phyloP scores from a whole-genome alignment of 2,797 vertebrate species.

The Tenualosa ilisha region DNA sequence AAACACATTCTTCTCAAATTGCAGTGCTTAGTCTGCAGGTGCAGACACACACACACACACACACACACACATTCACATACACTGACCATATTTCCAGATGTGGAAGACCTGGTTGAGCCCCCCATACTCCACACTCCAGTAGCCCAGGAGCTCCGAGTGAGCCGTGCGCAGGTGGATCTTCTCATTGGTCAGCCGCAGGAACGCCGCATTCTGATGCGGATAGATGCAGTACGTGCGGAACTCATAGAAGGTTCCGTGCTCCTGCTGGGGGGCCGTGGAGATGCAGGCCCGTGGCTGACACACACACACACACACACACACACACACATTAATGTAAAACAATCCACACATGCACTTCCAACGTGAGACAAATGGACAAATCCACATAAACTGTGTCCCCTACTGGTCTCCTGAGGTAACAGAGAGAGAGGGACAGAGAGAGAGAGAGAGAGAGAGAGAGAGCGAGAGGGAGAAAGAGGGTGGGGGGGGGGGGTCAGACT shows the following conservation, averaged over 20 bases:
- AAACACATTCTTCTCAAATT: background rate
- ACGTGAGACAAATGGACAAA: background rate
- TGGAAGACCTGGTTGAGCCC: conserved; percentile 87
- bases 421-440: background rate
- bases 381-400: background rate
- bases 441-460: too few species aligned
- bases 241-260: conserved; percentile 81
- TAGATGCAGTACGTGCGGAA: conserved; percentile 84
- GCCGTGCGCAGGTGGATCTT: conserved; percentile 80
- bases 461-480: too few species aligned
- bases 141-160: conserved; percentile 86
- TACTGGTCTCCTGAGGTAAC: background rate
- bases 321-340: background rate
- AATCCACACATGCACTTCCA: background rate
- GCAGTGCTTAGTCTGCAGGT: background rate
- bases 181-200: conserved; percentile 79
- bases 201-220: conserved; percentile 81
- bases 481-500: too few species aligned
- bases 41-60: background rate
- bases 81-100: conserved; percentile 93
- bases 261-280: conserved; percentile 57
- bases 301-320: background rate
- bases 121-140: conserved; percentile 86
- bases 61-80: background rate
- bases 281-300: conserved; percentile 51